Conservation (phyloP, 2,888 invertebrate species). For the Cantharis flavilabris region DNA sequence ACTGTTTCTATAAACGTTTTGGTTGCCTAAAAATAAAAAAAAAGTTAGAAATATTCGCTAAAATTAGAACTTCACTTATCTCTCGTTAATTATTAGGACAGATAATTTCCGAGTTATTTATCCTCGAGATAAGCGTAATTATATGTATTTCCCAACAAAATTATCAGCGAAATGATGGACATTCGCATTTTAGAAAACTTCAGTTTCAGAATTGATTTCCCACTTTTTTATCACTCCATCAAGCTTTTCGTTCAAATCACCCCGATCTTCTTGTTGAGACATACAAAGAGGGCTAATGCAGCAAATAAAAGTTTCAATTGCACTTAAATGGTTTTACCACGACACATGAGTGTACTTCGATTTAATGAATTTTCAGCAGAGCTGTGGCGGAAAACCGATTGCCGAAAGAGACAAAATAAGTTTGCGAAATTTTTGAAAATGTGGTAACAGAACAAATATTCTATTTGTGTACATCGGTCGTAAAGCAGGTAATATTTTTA, state of each 20-base stretch:
- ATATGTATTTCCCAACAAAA: neutral
- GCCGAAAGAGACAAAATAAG: neutral
- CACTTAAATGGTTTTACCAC: neutral
- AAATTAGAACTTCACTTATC: neutral
- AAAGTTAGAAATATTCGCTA: slow-evolving; percentile 8
- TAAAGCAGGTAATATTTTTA: neutral
- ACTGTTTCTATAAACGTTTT: slow-evolving; percentile 80
- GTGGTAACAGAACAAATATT: neutral
- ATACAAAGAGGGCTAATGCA: neutral
- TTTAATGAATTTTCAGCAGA: neutral
- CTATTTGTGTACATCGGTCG: neutral
- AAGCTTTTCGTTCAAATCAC: neutral
- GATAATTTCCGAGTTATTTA: neutral
- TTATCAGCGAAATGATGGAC: neutral
- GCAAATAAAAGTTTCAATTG: neutral
- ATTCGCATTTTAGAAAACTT: neutral
- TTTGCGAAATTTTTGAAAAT: neutral
- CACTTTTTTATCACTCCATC: too few relatives aligned
- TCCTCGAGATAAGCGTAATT: neutral
- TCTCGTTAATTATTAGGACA: neutral
- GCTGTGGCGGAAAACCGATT: neutral
- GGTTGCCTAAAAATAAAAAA: slow-evolving; percentile 68
- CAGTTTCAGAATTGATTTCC: too few relatives aligned
- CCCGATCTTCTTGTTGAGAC: neutral
- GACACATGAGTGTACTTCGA: neutral